A percentile compares a stretch with the other conserved stretches of the same genome.
Evolutionary conservation across 1,140 invertebrate species (phyloP).

Genomic region (Aleiodes sp.): DNA sequence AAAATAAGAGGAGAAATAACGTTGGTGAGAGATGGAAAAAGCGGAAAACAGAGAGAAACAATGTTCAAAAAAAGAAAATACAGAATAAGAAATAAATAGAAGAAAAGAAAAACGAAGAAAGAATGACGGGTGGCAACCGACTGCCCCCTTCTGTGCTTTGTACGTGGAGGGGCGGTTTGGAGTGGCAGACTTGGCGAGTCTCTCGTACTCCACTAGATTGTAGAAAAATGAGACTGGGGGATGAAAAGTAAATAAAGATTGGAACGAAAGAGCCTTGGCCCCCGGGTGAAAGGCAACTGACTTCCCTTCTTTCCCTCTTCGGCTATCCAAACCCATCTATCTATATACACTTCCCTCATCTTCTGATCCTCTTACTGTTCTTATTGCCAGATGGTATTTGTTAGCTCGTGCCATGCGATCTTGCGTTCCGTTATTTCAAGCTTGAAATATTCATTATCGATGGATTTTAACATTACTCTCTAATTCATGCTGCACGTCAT

Average conservation of each 20-base stretch:
- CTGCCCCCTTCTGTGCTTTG: neutral
- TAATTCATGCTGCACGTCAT: neutral
- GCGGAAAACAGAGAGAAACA: too few relatives aligned
- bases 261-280: constrained; percentile 21
- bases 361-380: constrained; percentile 38
- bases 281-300: constrained; percentile 12
- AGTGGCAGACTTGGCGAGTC: constrained; percentile 37
- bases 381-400: constrained; percentile 25
- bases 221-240: constrained; percentile 44
- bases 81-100: neutral
- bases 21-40: neutral
- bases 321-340: constrained; percentile 16
- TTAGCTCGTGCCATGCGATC: constrained; percentile 14
- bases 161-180: neutral
- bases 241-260: constrained; percentile 47
- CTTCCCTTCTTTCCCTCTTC: neutral
- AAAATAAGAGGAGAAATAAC: neutral
- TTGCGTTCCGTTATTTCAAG: neutral
- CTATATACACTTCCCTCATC: constrained; percentile 21
- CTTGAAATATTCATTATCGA: constrained; percentile 59
- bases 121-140: neutral
- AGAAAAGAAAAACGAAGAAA: neutral
- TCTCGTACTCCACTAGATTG: constrained; percentile 43
- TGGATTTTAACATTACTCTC: neutral
- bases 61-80: too few relatives aligned